Conservation (phyloP, 2,113 vertebrate species). For the Hassar affinis region DNA sequence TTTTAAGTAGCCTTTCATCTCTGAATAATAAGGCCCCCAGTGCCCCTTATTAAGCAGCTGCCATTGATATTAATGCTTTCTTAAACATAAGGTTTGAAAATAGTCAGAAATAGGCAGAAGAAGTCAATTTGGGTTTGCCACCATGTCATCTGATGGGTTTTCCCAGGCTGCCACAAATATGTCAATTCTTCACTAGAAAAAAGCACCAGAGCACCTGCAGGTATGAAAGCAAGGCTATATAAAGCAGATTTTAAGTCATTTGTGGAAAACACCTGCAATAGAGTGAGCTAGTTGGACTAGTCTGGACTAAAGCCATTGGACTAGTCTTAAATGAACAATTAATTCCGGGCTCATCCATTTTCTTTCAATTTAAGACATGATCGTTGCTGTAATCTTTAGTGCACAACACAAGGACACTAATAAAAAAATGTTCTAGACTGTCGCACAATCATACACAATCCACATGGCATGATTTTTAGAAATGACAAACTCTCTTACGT, state of each 20-base stretch:
- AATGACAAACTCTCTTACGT: background rate
- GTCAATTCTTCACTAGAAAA: background rate
- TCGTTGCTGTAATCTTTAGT: background rate
- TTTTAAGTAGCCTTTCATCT: too few relatives aligned
- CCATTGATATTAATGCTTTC: too few relatives aligned
- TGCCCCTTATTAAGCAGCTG: too few relatives aligned
- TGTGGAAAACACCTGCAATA: background rate
- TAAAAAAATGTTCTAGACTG: background rate
- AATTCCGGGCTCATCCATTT: background rate
- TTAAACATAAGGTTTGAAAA: too few relatives aligned
- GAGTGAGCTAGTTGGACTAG: too few relatives aligned
- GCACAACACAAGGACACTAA: background rate
- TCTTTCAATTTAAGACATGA: background rate
- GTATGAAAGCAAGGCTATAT: background rate
- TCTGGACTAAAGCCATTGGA: too few relatives aligned
- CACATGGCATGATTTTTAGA: background rate
- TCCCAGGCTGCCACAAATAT: too few relatives aligned
- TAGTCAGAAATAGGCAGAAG: background rate
- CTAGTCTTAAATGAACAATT: background rate
- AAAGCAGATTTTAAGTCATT: background rate
- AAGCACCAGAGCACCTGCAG: background rate
- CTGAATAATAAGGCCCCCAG: too few relatives aligned
- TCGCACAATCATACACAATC: background rate
- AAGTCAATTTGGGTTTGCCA: background rate
- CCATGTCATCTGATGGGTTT: background rate